Evolutionary conservation across 2,113 vertebrate genomes (phyloP), one percentile per base, ranked within the genome.

Genomic region (Nibea albiflora): DNA sequence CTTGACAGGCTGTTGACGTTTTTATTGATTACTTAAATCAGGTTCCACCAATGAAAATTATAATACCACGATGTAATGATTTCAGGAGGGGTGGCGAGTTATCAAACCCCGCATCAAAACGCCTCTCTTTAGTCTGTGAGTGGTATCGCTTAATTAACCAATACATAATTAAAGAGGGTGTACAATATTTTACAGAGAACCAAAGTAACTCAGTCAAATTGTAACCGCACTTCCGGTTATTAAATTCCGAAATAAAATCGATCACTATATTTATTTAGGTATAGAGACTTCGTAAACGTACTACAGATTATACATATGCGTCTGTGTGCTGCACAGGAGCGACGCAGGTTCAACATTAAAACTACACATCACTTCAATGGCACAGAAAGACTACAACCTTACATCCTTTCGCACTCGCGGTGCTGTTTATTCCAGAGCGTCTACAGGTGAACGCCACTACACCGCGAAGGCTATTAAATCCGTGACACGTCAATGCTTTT

Each of bases 401-500:
- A 39, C 35, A 14, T 78, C 31, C 24, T 5, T 22, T 68, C 17
- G 11, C 44, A 64, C 44, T 35, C 20, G 54, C 26, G 24, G 31
- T 4, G 24, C 9, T 26, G 50, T 60, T 26, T 9, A 71, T 50
- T 54, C 52, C 73, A 47, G 1, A 57, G 11, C 61, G n/a, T 57
- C n/a, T 12, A 70, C 54, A 52, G n/a, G 7, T 22, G 47, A 54
- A 12, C 15, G 22, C 49, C 15, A 20, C 15, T 12, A 57, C 19
- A 26, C 3, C 2, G 2, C 0, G 16, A 2, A 53, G 8, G 1
- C 3, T 26, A 50, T 46, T 19, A 42, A 1, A 64, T 69, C 80
- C 69, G 19, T 7, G 56, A 44, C 52, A 35, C 15, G 1, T 54
- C 28, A 0, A 20, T 60, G 64, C 53, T 78, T 80, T 90, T 85